These are phyloP conservation scores for Perca schrenkii DNA, from an alignment of 2,113 vertebrate genomes.

Conservation along the genomic window DNA sequence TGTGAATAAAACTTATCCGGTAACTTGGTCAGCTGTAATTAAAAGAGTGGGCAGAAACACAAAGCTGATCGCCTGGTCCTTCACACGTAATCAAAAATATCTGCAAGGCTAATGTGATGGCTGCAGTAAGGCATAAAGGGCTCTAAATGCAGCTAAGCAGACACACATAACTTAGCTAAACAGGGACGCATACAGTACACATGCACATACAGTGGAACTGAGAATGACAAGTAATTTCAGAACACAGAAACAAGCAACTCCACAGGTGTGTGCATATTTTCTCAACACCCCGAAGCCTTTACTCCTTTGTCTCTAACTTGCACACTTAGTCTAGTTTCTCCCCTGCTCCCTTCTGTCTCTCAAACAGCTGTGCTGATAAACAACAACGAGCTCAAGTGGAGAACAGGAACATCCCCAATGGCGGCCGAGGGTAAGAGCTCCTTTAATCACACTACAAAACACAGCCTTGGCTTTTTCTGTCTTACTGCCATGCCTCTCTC, in stretches of 20 bases:
- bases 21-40: conserved; percentile 8
- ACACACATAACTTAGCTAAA: background rate
- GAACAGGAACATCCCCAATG: conserved; percentile 65
- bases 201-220: background rate
- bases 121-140: background rate
- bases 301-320: conserved; percentile 34
- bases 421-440: conserved; percentile 54
- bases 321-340: conserved; percentile 13
- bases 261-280: conserved; percentile 33
- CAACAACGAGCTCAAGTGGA: conserved; percentile 64
- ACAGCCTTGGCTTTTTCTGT: conserved; percentile 40
- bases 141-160: background rate
- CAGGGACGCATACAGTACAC: background rate
- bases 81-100: conserved; percentile 1
- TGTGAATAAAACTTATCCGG: background rate
- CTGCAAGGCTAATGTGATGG: conserved; percentile 1
- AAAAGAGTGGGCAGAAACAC: background rate
- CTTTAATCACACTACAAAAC: conserved; percentile 72
- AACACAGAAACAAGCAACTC: background rate
- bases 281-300: conserved; percentile 21
- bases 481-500: background rate
- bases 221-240: no score
- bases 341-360: conserved; percentile 20
- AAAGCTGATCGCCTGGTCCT: conserved; percentile 9
- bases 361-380: conserved; percentile 72